Conservation (phyloP, 92 coral and sea anemone species). For the Epizoanthus scotinus region DNA sequence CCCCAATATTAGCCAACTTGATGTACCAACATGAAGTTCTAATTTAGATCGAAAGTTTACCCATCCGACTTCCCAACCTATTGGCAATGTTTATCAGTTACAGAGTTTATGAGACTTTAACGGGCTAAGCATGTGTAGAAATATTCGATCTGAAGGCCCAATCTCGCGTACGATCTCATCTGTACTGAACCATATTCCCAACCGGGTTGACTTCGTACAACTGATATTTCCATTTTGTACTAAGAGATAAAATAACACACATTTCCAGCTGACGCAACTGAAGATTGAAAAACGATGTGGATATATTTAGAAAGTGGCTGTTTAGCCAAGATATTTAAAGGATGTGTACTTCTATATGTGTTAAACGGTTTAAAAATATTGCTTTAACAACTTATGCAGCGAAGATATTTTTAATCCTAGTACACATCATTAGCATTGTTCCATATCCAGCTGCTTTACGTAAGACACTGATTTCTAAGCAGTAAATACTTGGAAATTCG, state of each 20-base stretch:
- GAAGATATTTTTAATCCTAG: background rate
- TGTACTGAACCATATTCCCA: too few species aligned
- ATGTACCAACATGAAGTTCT: background rate
- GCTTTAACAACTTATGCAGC: too few species aligned
- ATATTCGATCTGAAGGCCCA: too few species aligned
- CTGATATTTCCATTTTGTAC: too few species aligned
- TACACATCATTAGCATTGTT: background rate
- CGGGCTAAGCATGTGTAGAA: slow-evolving; percentile 3
- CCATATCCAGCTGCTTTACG: too few species aligned
- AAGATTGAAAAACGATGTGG: too few species aligned
- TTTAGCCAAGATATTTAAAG: too few species aligned
- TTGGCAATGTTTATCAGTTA: slow-evolving; percentile 1
- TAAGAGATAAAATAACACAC: too few species aligned
- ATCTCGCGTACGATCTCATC: too few species aligned
- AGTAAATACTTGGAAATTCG: background rate
- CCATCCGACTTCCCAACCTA: background rate
- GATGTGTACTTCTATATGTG: background rate
- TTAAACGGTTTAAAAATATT: background rate
- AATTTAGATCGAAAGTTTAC: slow-evolving; percentile 3
- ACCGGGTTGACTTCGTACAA: too few species aligned
- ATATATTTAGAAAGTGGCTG: too few species aligned
- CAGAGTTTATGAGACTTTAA: background rate
- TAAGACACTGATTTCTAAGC: background rate
- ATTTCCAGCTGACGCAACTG: too few species aligned
- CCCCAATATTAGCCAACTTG: background rate